Evolutionary conservation across 2,797 vertebrate genomes (phyloP).

Genomic region (Coccyzus lansbergi): DNA sequence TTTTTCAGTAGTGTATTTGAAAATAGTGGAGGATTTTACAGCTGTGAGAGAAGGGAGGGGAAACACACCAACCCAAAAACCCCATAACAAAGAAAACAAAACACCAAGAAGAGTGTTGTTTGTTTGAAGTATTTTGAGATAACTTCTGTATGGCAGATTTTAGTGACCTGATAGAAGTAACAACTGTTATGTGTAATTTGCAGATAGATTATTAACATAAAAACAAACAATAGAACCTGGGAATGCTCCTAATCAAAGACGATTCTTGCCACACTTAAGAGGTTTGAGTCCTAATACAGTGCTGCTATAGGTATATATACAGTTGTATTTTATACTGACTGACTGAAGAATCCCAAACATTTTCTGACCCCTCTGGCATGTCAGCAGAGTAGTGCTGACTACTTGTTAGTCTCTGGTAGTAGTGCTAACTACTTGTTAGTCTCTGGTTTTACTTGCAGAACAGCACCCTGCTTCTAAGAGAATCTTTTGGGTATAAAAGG

Average conservation of each 20-base stretch:
- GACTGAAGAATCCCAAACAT: background rate
- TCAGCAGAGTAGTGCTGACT: background rate
- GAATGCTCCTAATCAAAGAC: background rate
- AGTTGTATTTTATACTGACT: background rate
- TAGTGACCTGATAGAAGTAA: background rate
- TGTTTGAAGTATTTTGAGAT: background rate
- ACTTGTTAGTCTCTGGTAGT: background rate
- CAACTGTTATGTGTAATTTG: background rate
- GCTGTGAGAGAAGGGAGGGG: background rate
- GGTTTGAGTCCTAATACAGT: background rate
- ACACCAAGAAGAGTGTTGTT: background rate
- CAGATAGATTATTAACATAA: background rate
- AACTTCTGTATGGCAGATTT: background rate
- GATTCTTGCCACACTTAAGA: rapidly evolving
- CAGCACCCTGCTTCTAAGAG: background rate
- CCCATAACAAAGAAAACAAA: too few species aligned
- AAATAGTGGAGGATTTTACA: background rate
- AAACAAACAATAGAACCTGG: background rate
- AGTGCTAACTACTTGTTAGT: too few species aligned
- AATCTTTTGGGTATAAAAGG: background rate
- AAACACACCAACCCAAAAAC: too few species aligned
- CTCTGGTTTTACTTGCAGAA: background rate
- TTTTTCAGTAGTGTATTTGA: background rate
- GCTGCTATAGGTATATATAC: background rate
- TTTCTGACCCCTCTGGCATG: background rate